These are phyloP conservation scores for Muricea muricata DNA, from an alignment of 92 coral and sea anemone species.

Conservation along the genomic window DNA sequence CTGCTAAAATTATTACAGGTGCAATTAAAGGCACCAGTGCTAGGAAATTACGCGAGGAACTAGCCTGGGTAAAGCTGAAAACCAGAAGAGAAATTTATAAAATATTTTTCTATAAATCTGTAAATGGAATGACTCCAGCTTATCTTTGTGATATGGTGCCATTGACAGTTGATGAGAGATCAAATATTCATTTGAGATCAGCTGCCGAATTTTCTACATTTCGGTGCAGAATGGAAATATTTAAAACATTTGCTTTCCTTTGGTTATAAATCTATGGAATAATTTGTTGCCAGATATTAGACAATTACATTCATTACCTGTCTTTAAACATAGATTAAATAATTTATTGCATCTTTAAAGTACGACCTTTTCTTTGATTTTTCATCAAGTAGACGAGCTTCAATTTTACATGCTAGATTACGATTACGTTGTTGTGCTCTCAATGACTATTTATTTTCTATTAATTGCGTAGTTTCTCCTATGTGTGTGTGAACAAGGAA, in stretches of 20 bases:
- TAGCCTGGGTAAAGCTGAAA: conserved; percentile 47
- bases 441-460: not conserved
- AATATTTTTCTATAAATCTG: conserved; percentile 32
- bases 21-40: conserved; percentile 43
- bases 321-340: not conserved
- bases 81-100: conserved; percentile 51
- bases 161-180: not conserved
- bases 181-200: not conserved
- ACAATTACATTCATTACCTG: not conserved
- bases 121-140: not conserved
- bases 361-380: not conserved
- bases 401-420: conserved; percentile 8
- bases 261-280: not conserved
- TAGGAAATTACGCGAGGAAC: conserved; percentile 27
- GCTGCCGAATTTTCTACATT: not conserved
- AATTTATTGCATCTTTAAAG: not conserved
- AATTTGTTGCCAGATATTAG: not conserved
- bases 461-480: conserved; percentile 19
- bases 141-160: not conserved
- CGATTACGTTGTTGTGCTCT: not conserved
- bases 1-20: conserved; percentile 41
- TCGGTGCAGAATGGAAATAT: not conserved
- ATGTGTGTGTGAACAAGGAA: conserved; percentile 35
- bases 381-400: not conserved
- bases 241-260: not conserved